Evolutionary conservation across 2,888 invertebrate genomes (phyloP).

Genomic region (Cerastoderma edule): DNA sequence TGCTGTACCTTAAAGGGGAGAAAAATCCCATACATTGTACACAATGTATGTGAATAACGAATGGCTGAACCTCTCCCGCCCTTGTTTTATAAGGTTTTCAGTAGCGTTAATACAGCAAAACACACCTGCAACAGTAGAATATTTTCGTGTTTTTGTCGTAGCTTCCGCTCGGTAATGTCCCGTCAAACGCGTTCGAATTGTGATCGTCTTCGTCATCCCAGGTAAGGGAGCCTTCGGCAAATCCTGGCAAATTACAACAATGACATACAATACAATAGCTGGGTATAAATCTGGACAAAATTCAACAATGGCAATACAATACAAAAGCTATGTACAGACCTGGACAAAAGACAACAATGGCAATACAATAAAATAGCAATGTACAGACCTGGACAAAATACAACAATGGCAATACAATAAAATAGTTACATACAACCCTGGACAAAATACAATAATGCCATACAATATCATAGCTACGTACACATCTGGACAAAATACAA

Average conservation of each 20-base stretch:
- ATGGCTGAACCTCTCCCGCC: background rate
- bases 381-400: too few relatives aligned
- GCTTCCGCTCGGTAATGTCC: conserved; percentile 20
- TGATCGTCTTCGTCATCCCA: conserved; percentile 30
- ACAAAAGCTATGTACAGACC: background rate
- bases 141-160: conserved; percentile 26
- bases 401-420: too few relatives aligned
- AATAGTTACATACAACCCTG: too few relatives aligned
- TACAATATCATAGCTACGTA: too few relatives aligned
- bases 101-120: background rate
- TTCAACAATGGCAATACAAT: background rate
- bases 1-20: background rate
- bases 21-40: background rate
- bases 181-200: conserved; percentile 13
- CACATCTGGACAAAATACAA: too few relatives aligned
- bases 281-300: background rate
- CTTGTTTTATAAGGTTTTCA: background rate
- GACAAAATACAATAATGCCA: too few relatives aligned
- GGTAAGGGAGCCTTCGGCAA: conserved; percentile 18
- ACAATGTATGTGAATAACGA: background rate
- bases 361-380: background rate
- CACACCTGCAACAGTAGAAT: conserved; percentile 35
- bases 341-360: background rate
- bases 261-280: background rate
- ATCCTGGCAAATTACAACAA: conserved; percentile 8